Percentiles rank a stretch among this genome's conserved stretches.
These are phyloP conservation scores for Enteromius argenteus DNA, from an alignment of 2,797 vertebrate genomes.

Conservation along the genomic window DNA sequence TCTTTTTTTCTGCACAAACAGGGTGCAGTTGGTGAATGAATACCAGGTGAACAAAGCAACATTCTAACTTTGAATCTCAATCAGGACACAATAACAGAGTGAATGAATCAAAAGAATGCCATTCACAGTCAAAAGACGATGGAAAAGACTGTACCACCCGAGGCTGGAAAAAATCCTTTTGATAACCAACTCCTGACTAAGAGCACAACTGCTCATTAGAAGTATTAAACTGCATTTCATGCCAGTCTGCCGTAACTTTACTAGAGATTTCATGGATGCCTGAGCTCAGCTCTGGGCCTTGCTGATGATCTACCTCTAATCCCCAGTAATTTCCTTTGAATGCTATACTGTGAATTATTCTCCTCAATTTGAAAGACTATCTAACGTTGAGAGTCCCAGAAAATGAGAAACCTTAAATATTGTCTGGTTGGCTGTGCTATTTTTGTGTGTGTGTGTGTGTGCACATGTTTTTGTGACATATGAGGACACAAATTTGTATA, in stretches of 20 bases:
- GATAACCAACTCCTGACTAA: neutral
- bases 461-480: no score
- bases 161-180: slow-evolving; percentile 4
- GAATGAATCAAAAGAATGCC: slow-evolving; percentile 16
- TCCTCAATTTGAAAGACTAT: slow-evolving; percentile 59
- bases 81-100: slow-evolving; percentile 9
- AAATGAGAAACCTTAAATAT: neutral
- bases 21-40: slow-evolving; percentile 26
- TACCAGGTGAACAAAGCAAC: slow-evolving; percentile 29
- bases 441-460: no score
- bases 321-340: slow-evolving; percentile 75
- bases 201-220: slow-evolving; percentile 28
- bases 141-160: neutral
- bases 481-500: no score
- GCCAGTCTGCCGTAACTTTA: slow-evolving; percentile 21
- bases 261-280: slow-evolving; percentile 43
- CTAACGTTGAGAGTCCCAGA: neutral
- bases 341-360: slow-evolving; percentile 66
- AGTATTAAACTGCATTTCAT: slow-evolving; percentile 28
- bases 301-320: slow-evolving; percentile 64
- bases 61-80: slow-evolving; percentile 32
- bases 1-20: slow-evolving; percentile 24
- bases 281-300: slow-evolving; percentile 24
- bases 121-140: neutral
- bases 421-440: neutral